phyloP scores from a whole-genome alignment of 2,113 vertebrate species.

The Tapirus terrestris region DNA sequence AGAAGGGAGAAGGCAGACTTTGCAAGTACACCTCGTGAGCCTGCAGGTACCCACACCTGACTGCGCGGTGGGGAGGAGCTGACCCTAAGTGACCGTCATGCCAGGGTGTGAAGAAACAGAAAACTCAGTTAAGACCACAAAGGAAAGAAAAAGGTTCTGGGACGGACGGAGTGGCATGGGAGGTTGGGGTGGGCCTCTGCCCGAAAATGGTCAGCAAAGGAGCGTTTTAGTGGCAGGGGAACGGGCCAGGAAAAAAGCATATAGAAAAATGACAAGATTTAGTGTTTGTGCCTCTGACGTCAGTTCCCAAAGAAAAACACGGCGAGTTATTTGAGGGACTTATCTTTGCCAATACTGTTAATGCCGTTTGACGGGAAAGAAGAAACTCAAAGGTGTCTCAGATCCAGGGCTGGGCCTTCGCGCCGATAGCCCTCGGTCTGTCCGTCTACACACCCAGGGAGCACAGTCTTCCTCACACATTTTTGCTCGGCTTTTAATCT shows the following conservation, averaged over 20 bases:
- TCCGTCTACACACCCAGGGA: constrained; percentile 72
- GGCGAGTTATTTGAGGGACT: constrained; percentile 60
- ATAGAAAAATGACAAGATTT: constrained; percentile 23
- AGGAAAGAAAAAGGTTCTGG: constrained; percentile 54
- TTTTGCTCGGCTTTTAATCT: constrained; percentile 59
- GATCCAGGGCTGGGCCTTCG: constrained; percentile 58
- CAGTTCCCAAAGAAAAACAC: constrained; percentile 61
- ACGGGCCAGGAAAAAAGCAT: background rate
- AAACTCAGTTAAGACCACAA: background rate
- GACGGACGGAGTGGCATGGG: background rate
- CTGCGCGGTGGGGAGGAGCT: background rate
- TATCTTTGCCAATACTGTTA: constrained; percentile 57
- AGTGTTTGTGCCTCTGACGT: constrained; percentile 78
- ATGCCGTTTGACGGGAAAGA: constrained; percentile 61
- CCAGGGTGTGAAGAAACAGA: constrained; percentile 59
- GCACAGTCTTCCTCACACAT: constrained; percentile 71
- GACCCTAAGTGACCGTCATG: constrained; percentile 32
- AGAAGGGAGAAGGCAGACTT: background rate
- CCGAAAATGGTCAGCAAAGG: constrained; percentile 42
- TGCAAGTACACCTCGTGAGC: constrained; percentile 73
- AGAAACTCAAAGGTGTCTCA: constrained; percentile 26
- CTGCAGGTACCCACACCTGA: constrained; percentile 56
- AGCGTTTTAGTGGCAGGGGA: background rate
- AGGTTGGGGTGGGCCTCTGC: constrained; percentile 40
- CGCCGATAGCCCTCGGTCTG: constrained; percentile 22